Evolutionary conservation across 2,113 vertebrate species (phyloP).

Genomic region (Serilophus lunatus): DNA sequence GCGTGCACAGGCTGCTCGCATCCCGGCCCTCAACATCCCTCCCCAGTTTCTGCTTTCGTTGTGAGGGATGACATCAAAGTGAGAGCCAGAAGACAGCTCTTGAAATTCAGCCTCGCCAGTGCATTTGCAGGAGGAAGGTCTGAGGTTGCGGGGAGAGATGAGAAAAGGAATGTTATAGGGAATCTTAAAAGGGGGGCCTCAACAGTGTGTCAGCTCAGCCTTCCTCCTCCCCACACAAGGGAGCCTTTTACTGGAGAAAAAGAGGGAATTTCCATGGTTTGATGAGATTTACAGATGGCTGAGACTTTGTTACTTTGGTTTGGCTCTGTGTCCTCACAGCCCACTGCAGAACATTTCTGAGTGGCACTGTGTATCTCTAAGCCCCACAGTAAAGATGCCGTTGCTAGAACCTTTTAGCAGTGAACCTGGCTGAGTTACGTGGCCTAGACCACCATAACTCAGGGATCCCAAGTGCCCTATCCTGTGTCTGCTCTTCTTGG

Average conservation of each 20-base stretch:
- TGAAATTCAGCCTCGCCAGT: background rate
- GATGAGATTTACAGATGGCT: background rate
- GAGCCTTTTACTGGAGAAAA: background rate
- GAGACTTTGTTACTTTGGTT: background rate
- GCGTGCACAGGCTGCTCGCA: accelerated
- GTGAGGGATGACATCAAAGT: background rate
- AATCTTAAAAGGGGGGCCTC: background rate
- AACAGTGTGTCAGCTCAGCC: background rate
- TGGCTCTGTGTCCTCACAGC: background rate
- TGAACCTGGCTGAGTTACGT: background rate
- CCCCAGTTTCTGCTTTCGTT: background rate
- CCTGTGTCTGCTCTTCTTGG: background rate
- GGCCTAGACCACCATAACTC: background rate
- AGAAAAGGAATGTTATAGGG: background rate
- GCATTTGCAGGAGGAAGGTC: background rate
- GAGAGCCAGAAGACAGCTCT: background rate
- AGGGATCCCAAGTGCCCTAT: background rate
- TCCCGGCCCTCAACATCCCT: background rate
- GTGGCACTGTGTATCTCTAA: background rate
- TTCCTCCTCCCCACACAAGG: background rate
- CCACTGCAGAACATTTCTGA: background rate
- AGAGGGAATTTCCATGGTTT: background rate
- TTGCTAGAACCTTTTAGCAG: background rate
- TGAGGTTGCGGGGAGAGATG: background rate
- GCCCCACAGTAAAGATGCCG: background rate